Conservation (phyloP, 2,888 invertebrate genomes). For the Diarsia mendica region DNA sequence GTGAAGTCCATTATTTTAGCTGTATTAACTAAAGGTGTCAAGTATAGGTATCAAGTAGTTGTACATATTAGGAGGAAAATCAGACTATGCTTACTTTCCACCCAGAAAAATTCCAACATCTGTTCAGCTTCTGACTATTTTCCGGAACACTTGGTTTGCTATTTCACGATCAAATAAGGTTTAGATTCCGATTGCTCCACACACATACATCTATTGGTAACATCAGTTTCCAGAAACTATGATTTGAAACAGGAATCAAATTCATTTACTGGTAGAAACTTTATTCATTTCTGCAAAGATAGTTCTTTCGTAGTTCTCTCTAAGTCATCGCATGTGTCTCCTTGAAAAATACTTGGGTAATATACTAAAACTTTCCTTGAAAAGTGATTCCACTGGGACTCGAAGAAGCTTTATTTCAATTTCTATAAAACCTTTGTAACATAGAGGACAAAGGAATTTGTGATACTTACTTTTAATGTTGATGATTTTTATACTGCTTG, state of each 20-base stretch:
- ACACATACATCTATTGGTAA: neutral
- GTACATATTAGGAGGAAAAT: too few species aligned
- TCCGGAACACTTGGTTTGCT: too few species aligned
- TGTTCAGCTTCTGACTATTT: too few species aligned
- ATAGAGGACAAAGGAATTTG: neutral
- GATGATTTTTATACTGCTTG: neutral
- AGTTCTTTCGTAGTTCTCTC: too few species aligned
- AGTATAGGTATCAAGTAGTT: too few species aligned
- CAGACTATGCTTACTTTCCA: too few species aligned
- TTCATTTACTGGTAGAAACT: neutral
- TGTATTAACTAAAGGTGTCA: too few species aligned
- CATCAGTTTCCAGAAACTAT: neutral
- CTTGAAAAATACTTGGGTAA: slow-evolving; percentile 30
- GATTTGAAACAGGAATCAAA: neutral
- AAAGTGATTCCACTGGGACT: slow-evolving; percentile 28
- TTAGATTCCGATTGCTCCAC: neutral
- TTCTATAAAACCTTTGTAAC: slow-evolving; percentile 13
- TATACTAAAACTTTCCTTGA: neutral
- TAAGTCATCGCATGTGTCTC: slow-evolving; percentile 8
- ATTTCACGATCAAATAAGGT: neutral
- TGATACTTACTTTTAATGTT: neutral
- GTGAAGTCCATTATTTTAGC: too few species aligned
- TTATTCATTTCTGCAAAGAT: neutral
- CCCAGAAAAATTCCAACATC: too few species aligned
- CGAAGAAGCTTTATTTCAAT: slow-evolving; percentile 12